Percentiles rank a stretch among this genome's conserved stretches.
phyloP scores from a whole-genome alignment of 1,140 invertebrate species.

The Penaeus japonicus region DNA sequence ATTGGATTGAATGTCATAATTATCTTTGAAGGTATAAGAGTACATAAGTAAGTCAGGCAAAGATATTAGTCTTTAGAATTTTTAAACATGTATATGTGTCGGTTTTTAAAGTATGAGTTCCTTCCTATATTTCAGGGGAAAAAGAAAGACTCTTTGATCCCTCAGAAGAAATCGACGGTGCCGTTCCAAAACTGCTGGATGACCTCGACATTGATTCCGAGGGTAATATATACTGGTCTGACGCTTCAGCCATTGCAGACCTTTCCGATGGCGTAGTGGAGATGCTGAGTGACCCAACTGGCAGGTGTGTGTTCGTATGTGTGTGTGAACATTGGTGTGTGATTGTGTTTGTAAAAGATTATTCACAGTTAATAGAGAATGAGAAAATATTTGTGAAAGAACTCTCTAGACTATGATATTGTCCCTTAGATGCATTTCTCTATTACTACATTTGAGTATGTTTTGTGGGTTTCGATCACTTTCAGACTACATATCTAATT shows the following conservation, averaged over 20 bases:
- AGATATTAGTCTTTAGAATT: background rate
- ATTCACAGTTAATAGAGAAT: no score
- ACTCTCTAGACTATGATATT: no score
- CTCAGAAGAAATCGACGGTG: conserved; percentile 25
- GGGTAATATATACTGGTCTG: conserved; percentile 59
- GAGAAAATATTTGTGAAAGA: no score
- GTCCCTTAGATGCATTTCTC: no score
- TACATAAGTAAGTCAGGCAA: no score
- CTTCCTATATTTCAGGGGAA: conserved; percentile 27
- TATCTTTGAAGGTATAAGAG: no score
- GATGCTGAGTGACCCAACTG: conserved; percentile 42
- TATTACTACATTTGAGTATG: no score
- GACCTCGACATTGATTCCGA: conserved; percentile 54
- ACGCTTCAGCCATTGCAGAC: conserved; percentile 35
- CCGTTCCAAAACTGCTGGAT: conserved; percentile 34
- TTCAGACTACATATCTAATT: no score
- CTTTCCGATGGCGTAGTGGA: conserved; percentile 46
- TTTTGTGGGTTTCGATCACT: no score
- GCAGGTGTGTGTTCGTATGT: conserved; percentile 35
- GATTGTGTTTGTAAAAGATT: no score
- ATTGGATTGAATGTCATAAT: no score
- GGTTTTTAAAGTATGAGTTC: background rate
- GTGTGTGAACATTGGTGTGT: no score
- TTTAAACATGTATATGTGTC: background rate
- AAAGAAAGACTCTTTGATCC: conserved; percentile 59